Conservation (phyloP, 2,888 invertebrate genomes). For the Scaptomyza flava region DNA sequence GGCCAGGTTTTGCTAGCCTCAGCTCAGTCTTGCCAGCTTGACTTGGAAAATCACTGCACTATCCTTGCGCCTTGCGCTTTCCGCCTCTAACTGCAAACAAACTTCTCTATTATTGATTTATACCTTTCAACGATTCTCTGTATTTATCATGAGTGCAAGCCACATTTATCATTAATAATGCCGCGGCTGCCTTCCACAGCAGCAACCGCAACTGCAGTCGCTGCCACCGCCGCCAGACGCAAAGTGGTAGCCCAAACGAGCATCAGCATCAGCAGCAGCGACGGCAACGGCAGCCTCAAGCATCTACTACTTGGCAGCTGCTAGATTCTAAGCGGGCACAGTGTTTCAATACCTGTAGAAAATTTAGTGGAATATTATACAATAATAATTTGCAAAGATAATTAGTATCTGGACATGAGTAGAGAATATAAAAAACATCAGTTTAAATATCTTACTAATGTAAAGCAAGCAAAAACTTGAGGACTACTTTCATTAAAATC, state of each 20-base stretch:
- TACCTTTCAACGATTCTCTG: constrained; percentile 85
- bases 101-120: constrained; percentile 84
- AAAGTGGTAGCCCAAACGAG: constrained; percentile 75
- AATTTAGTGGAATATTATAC: background rate
- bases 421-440: too few species aligned
- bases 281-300: constrained; percentile 44
- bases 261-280: constrained; percentile 37
- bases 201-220: constrained; percentile 29
- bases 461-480: background rate
- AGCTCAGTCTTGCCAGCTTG: constrained; percentile 9
- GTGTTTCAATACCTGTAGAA: constrained; percentile 30
- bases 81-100: constrained; percentile 71
- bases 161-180: constrained; percentile 84
- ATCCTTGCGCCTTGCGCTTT: constrained; percentile 44
- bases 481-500: too few species aligned
- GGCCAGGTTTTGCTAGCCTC: constrained; percentile 13
- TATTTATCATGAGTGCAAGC: constrained; percentile 85
- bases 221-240: constrained; percentile 47
- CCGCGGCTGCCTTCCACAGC: constrained; percentile 47
- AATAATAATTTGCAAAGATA: background rate
- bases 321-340: constrained; percentile 58
- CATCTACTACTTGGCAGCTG: constrained; percentile 62
- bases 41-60: constrained; percentile 66
- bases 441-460: background rate
- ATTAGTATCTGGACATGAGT: background rate